Evolutionary conservation across 2,113 vertebrate species (phyloP).

Genomic region (Aphyosemion australe): DNA sequence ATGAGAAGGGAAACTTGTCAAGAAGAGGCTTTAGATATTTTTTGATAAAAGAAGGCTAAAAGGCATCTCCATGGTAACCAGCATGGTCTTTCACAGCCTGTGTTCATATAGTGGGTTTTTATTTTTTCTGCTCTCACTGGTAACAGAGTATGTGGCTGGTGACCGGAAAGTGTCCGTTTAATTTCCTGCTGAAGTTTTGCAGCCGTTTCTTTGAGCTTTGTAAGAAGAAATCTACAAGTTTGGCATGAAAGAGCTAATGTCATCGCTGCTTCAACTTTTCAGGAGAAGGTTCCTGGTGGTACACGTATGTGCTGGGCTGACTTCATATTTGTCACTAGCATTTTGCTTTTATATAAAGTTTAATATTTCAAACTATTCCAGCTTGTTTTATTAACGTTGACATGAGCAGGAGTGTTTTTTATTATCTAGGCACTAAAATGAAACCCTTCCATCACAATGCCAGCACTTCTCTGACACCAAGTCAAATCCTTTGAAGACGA

Average conservation of each 20-base stretch:
- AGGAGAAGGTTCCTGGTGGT: background rate
- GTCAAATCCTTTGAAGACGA: background rate
- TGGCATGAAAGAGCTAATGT: background rate
- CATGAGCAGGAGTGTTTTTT: background rate
- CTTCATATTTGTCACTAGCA: too few species aligned
- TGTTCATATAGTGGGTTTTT: background rate
- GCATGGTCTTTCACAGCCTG: background rate
- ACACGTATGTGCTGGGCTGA: background rate
- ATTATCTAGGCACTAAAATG: background rate
- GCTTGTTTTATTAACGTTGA: background rate
- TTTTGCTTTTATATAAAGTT: too few species aligned
- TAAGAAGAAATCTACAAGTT: background rate
- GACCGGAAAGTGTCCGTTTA: background rate
- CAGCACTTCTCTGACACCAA: background rate
- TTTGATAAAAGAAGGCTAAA: background rate
- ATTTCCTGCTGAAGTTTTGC: background rate
- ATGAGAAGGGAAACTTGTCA: background rate
- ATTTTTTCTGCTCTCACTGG: background rate
- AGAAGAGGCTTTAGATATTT: background rate
- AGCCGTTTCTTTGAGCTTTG: too few species aligned
- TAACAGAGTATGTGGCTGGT: background rate
- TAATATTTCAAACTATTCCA: too few species aligned
- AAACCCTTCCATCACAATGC: background rate
- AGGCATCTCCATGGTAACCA: conserved; percentile 1
- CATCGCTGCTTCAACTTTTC: background rate